These are phyloP conservation scores for Achlya flavicornis DNA, from an alignment of 2,888 invertebrate genomes.

Conservation along the genomic window DNA sequence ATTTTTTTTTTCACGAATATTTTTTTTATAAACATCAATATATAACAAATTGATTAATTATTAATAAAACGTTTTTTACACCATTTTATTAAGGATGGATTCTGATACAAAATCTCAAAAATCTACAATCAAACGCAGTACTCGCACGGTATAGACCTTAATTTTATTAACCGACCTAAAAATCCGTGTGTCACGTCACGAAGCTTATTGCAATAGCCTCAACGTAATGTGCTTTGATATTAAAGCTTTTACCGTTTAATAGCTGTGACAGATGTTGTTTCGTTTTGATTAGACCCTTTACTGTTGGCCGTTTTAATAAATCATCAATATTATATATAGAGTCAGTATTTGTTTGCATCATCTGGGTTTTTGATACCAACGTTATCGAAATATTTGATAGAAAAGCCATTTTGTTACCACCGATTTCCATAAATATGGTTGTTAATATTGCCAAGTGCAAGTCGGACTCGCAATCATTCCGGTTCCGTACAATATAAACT, in stretches of 20 bases:
- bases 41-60: too few species aligned
- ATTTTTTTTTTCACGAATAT: too few species aligned
- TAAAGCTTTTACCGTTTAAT: conserved; percentile 64
- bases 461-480: too few species aligned
- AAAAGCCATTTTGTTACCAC: too few species aligned
- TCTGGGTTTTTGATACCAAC: conserved; percentile 2
- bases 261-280: conserved; percentile 59
- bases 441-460: too few species aligned
- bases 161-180: not conserved
- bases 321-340: conserved; percentile 46
- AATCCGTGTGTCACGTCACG: conserved; percentile 47
- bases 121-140: too few species aligned
- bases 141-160: not conserved
- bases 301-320: conserved; percentile 49
- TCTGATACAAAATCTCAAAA: too few species aligned
- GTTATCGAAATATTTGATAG: not conserved
- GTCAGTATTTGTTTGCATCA: conserved; percentile 23
- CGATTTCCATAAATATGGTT: too few species aligned
- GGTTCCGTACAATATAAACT: too few species aligned
- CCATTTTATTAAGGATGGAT: too few species aligned
- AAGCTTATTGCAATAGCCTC: conserved; percentile 59
- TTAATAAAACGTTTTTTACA: too few species aligned
- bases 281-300: conserved; percentile 66
- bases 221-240: conserved; percentile 66
- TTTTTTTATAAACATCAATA: too few species aligned